Evolutionary conservation across 2,888 invertebrate species (phyloP).

Genomic region (Notodonta ziczac): DNA sequence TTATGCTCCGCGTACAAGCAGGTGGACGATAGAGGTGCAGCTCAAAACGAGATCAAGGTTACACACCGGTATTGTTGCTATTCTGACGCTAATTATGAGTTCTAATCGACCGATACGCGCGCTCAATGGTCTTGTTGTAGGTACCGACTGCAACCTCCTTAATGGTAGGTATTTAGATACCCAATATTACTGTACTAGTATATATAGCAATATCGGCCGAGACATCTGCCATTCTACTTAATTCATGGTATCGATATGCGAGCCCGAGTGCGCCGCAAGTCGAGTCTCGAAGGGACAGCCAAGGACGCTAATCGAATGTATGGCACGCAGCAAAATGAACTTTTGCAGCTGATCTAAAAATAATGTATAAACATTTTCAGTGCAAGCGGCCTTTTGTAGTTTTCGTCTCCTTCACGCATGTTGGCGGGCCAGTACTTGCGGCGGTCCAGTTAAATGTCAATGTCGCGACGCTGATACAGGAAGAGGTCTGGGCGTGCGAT

Average conservation of each 20-base stretch:
- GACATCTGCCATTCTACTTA: constrained; percentile 26
- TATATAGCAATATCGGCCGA: background rate
- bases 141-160: constrained; percentile 16
- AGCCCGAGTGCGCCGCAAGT: constrained; percentile 42
- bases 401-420: constrained; percentile 46
- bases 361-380: constrained; percentile 37
- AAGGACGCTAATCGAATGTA: constrained; percentile 67
- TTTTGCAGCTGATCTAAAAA: constrained; percentile 57
- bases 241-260: constrained; percentile 37
- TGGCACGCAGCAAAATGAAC: constrained; percentile 47
- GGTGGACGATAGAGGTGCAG: constrained; percentile 58
- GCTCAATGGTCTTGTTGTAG: constrained; percentile 28
- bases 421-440: constrained; percentile 46
- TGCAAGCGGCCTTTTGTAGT: constrained; percentile 47
- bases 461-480: constrained; percentile 68
- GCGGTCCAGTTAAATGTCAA: constrained; percentile 71
- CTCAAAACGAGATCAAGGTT: constrained; percentile 74
- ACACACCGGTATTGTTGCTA: constrained; percentile 64
- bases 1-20: constrained; percentile 49
- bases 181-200: background rate
- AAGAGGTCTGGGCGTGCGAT: constrained; percentile 63
- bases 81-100: constrained; percentile 64
- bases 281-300: constrained; percentile 66
- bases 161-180: constrained; percentile 4
- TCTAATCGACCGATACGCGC: constrained; percentile 49